Base-by-base conservation (phyloP, 2,113 vertebrate species). In the Desmodus rotundus region DNA sequence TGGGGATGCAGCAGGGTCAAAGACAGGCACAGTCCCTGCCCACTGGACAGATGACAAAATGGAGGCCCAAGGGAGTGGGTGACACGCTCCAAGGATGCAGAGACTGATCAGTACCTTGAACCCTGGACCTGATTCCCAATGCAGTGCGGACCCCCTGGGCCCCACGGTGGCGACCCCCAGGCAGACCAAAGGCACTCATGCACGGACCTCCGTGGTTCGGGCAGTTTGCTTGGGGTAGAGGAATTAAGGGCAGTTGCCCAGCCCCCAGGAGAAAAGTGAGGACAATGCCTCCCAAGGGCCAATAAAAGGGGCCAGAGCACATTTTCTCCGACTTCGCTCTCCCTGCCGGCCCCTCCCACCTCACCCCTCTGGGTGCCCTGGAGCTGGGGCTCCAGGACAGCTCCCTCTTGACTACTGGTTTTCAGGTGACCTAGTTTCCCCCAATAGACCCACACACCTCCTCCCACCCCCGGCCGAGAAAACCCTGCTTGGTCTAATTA, bases 401-500 rank as follows among this genome's bases (percentile, higher is more conserved):
- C 94, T 98, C 97, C 97, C 97, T 96, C 89, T 85, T 95, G 97
- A 82, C 96, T 97, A 81, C 96, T 87, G 87, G 96, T 91, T 98
- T 98, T 91, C 94, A 91, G 52, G 84, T 93, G 95, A 96, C 97
- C 97, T 95, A 93, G n/a, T 97, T 98, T 98, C 97, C 95, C 98
- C 95, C 95, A 92, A 85, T 96, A 96, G 96, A 96, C 89, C 86
- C 77, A 58, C 92, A 96, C 83, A 68, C 77, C 82, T 98, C 98
- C 84, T 85, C 92, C 95, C 85, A 7, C 96, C 96, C 94, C 95
- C 31, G 1, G 67, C 87, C n/a, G 87, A 97, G 98, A 98, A 97
- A 97, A 95, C 97, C 97, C 95, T 88, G 78, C 67, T 65, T 76
- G 28, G 83, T 92, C 97, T 98, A 98, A 98, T 98, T 97, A 97